A percentile compares a stretch with the other conserved stretches of the same genome.
Conservation (phyloP, 2,888 invertebrate species). For the Argyresthia goedartella region DNA sequence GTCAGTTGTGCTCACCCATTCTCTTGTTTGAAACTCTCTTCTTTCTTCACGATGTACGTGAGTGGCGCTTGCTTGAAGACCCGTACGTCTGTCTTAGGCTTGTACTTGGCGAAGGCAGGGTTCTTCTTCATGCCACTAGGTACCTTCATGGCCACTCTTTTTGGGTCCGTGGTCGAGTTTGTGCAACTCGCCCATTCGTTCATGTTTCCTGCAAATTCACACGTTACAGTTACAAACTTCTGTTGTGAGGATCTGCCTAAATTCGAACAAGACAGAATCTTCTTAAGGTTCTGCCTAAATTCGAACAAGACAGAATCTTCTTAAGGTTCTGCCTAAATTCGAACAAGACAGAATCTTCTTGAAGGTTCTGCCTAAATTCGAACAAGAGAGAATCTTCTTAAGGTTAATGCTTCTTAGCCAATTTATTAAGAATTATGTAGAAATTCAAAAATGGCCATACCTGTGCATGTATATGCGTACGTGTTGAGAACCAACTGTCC, state of each 20-base stretch:
- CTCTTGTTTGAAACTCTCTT: constrained; percentile 33
- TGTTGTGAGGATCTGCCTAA: too few relatives aligned
- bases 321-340: too few relatives aligned
- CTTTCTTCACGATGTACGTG: constrained; percentile 58
- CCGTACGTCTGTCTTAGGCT: constrained; percentile 69
- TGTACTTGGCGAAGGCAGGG: constrained; percentile 72
- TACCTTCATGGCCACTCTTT: constrained; percentile 77
- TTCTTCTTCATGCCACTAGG: constrained; percentile 72
- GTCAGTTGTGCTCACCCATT: constrained; percentile 21
- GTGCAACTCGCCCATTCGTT: constrained; percentile 94
- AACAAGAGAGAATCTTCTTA: too few relatives aligned
- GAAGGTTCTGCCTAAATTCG: too few relatives aligned
- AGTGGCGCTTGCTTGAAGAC: constrained; percentile 57
- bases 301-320: too few relatives aligned
- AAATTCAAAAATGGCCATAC: constrained; percentile 29
- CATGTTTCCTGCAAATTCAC: constrained; percentile 57
- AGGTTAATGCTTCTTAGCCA: too few relatives aligned
- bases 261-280: too few relatives aligned
- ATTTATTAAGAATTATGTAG: too few relatives aligned
- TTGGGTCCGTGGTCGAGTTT: constrained; percentile 78
- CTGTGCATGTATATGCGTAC: constrained; percentile 87
- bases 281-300: too few relatives aligned
- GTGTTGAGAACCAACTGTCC: constrained; percentile 80
- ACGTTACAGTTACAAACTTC: too few relatives aligned
- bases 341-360: too few relatives aligned